These are phyloP conservation scores for Pheosia tremula DNA, from an alignment of 2,888 invertebrate species.

Conservation along the genomic window DNA sequence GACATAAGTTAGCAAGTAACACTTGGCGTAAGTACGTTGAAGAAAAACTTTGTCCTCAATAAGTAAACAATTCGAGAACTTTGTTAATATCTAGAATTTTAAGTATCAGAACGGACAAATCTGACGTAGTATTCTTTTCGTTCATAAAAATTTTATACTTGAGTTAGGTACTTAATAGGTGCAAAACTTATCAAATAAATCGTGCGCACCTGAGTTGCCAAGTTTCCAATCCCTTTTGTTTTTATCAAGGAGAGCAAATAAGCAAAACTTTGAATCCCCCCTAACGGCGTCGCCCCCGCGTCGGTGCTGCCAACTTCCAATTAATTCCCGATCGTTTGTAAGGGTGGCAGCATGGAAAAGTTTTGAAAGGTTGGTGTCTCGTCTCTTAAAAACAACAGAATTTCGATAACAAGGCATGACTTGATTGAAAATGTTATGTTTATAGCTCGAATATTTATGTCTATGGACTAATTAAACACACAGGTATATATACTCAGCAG, in stretches of 20 bases:
- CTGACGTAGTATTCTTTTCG: too few species aligned
- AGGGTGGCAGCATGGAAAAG: constrained; percentile 23
- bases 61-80: background rate
- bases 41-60: background rate
- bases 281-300: background rate
- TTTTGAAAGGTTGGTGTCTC: constrained; percentile 40
- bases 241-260: constrained; percentile 6
- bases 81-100: background rate
- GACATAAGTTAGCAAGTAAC: background rate
- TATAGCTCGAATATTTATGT: too few species aligned
- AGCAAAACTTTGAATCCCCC: background rate
- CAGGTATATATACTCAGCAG: too few species aligned
- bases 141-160: too few species aligned
- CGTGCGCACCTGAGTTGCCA: background rate
- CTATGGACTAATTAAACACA: too few species aligned
- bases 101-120: too few species aligned
- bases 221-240: constrained; percentile 7
- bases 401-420: constrained; percentile 17
- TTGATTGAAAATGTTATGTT: constrained; percentile 9
- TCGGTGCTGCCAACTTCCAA: constrained; percentile 21
- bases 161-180: too few species aligned
- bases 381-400: constrained; percentile 18
- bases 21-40: background rate
- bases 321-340: constrained; percentile 42
- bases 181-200: background rate